These are phyloP conservation scores for Apomyelois bistriatella DNA, from an alignment of 2,888 invertebrate species.

Conservation along the genomic window DNA sequence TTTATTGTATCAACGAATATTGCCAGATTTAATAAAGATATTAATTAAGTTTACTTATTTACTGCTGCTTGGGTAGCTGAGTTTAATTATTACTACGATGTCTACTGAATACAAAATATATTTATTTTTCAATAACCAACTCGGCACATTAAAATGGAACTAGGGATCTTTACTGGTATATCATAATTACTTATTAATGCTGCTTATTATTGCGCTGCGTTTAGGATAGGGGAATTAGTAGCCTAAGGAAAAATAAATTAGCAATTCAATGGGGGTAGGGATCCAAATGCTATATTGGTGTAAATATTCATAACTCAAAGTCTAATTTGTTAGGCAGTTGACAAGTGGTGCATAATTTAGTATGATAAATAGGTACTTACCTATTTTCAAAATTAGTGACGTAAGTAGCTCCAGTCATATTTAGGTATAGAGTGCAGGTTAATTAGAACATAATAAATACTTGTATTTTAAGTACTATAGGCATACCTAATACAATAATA, in stretches of 20 bases:
- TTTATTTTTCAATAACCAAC: constrained; percentile 30
- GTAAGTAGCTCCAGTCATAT: no score
- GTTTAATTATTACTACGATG: constrained; percentile 39
- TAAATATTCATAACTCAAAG: constrained; percentile 14
- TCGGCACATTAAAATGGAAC: no score
- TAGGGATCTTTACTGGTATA: no score
- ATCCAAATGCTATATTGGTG: constrained; percentile 10
- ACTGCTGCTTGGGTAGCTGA: constrained; percentile 37
- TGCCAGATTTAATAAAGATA: constrained; percentile 50
- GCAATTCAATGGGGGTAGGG: constrained; percentile 28
- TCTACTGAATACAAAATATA: constrained; percentile 37
- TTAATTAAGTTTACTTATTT: constrained; percentile 59
- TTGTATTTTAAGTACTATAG: no score
- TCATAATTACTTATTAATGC: constrained; percentile 44
- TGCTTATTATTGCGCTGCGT: constrained; percentile 34
- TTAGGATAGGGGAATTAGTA: constrained; percentile 30
- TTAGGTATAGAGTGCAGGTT: no score
- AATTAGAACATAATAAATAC: no score
- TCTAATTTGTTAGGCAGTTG: constrained; percentile 1
- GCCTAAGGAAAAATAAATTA: constrained; percentile 31
- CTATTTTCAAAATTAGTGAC: not conserved
- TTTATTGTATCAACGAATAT: constrained; percentile 53
- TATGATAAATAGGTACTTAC: not conserved
- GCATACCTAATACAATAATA: no score
- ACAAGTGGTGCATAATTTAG: constrained; percentile 1